Evolutionary conservation across 2,113 vertebrate genomes (phyloP).

Genomic region (Halichoeres trimaculatus): DNA sequence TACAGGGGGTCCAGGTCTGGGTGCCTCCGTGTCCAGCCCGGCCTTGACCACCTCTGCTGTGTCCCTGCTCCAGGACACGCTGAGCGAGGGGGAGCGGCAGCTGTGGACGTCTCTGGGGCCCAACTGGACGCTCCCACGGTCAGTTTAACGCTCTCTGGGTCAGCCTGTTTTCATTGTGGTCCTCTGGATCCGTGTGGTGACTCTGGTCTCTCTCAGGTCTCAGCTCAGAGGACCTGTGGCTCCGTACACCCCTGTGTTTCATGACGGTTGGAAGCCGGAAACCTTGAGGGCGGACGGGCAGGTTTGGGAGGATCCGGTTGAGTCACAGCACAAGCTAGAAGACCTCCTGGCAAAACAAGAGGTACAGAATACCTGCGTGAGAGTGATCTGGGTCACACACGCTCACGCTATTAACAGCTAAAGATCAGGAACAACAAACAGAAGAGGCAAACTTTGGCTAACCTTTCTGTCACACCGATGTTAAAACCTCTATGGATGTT

Average conservation of each 20-base stretch:
- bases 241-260: conserved; percentile 85
- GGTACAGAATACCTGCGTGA: conserved; percentile 59
- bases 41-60: conserved; percentile 86
- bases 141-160: conserved; percentile 24
- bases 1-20: conserved; percentile 84
- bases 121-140: conserved; percentile 87
- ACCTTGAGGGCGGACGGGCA: conserved; percentile 76
- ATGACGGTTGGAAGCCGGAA: conserved; percentile 85
- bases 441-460: no score
- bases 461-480: no score
- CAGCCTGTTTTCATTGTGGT: not conserved
- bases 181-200: not conserved
- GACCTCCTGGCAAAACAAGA: conserved; percentile 74
- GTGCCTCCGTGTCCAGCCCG: conserved; percentile 81
- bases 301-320: conserved; percentile 89
- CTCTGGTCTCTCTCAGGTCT: conserved; percentile 70
- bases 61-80: conserved; percentile 80
- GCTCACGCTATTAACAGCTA: not conserved
- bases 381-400: not conserved
- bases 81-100: conserved; percentile 79
- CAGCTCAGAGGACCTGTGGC: conserved; percentile 80
- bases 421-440: no score
- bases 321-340: conserved; percentile 88
- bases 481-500: no score
- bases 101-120: conserved; percentile 88